A percentile compares a stretch with the other conserved stretches of the same genome.
Conservation (phyloP, 2,113 vertebrate species). For the Fregetta grallaria region DNA sequence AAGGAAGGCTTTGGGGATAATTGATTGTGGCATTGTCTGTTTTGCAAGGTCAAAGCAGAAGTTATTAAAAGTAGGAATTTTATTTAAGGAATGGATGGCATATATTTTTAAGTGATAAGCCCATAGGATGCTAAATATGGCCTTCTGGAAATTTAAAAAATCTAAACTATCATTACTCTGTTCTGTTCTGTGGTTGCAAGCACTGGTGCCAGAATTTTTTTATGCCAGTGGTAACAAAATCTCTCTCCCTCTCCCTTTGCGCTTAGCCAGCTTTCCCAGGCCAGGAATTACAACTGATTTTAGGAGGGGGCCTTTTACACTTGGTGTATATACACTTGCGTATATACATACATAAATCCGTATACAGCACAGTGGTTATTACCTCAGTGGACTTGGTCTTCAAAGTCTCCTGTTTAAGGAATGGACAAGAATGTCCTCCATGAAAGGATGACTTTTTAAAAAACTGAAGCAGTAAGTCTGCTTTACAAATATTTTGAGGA, state of each 20-base stretch:
- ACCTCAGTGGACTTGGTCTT: neutral
- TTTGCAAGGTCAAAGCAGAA: constrained; percentile 42
- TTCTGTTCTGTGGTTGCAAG: constrained; percentile 15
- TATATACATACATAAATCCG: neutral
- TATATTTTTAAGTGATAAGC: constrained; percentile 56
- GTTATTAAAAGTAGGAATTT: constrained; percentile 51
- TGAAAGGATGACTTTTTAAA: neutral
- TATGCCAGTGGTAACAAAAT: constrained; percentile 54
- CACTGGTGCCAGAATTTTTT: constrained; percentile 34
- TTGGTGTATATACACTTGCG: neutral
- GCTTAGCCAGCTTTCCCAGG: neutral
- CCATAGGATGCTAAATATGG: constrained; percentile 47
- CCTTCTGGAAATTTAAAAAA: constrained; percentile 50
- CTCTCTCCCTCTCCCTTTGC: constrained; percentile 22
- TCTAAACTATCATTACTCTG: constrained; percentile 33
- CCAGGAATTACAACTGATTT: constrained; percentile 12
- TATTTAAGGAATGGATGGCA: constrained; percentile 21
- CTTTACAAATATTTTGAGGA: neutral
- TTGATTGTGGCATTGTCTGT: neutral
- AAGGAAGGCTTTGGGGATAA: neutral
- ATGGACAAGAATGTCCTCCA: neutral
- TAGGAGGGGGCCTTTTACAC: neutral
- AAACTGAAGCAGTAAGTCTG: neutral
- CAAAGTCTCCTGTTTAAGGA: neutral
- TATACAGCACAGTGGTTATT: neutral